Evolutionary conservation across 2,113 vertebrate species (phyloP), one percentile per base, ranked within the genome.

Genomic region (Pelusios castaneus): DNA sequence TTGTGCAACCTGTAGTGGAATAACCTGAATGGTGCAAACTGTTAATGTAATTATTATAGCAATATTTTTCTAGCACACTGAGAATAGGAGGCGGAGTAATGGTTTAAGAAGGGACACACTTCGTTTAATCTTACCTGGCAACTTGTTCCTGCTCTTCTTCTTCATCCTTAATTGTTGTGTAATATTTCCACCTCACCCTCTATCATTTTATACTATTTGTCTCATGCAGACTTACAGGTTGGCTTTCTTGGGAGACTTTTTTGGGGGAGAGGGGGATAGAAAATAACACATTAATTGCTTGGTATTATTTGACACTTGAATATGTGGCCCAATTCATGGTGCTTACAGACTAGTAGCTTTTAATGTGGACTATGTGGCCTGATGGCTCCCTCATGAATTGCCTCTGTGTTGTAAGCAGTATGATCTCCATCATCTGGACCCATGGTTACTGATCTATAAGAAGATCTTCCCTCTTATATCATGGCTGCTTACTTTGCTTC

Each of bases 301-400:
- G 95, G 95, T 97, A 96, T 93, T 93, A 96, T 94, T 97, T 90
- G 88, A 89, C 92, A 84, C 91, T 95, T 95, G 52, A 82, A 95
- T 95, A 97, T 92, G 86, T 97, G 95, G 94, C 96, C 93, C 89
- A 91, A 63, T 90, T 92, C 87, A 84, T 95, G 91, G 84, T 95
- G 86, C 93, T 97, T 95, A 95, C 84, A 96, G 92, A 95, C 85
- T 89, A 94, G 91, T 91, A 95, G 93, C 94, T 97, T 96, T 93
- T 95, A 95, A 94, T 0, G 5, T 93, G 94, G 96, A 95, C 94
- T 95, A 94, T 97, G 95, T 97, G 97, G 96, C 96, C 94, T 96
- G 97, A 97, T 96, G 95, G 95, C 95, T n/a, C 52, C 90, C 95
- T 96, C 94, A 91, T 8, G 91, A 94, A 27, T 93, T 94, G 94